Evolutionary conservation across 92 coral and sea anemone genomes (phyloP).

Genomic region (Porites rus): DNA sequence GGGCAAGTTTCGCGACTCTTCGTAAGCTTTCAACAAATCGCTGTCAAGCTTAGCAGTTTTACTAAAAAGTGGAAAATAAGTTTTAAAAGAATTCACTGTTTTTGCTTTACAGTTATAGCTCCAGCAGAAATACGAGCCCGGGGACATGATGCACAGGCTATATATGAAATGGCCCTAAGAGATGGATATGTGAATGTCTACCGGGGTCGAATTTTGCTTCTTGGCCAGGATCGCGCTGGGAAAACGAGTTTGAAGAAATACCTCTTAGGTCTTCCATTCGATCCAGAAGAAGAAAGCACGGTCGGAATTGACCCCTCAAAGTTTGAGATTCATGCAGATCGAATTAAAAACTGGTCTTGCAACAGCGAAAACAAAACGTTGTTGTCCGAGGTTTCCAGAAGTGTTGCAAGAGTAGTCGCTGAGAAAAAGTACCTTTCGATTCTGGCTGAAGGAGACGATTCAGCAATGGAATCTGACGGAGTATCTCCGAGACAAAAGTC

Average conservation of each 20-base stretch:
- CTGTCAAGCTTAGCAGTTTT: too few relatives aligned
- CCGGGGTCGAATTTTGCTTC: neutral
- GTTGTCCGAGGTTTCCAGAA: neutral
- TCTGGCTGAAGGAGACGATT: neutral
- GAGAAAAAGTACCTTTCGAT: neutral
- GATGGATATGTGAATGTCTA: neutral
- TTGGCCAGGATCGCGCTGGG: neutral
- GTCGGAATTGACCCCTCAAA: neutral
- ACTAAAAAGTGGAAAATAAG: neutral
- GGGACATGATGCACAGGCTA: neutral
- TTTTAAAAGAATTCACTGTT: neutral
- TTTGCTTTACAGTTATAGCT: neutral
- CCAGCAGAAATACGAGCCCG: neutral
- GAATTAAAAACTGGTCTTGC: neutral
- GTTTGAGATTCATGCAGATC: neutral
- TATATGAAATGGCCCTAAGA: neutral
- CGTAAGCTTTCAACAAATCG: too few relatives aligned
- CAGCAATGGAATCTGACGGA: neutral
- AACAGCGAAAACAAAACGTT: neutral
- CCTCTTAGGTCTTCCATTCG: neutral
- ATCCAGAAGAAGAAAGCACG: neutral
- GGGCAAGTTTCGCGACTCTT: too few relatives aligned
- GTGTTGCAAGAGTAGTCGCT: neutral
- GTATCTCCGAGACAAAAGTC: neutral
- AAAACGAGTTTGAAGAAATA: neutral